Percentiles rank a stretch among this genome's conserved stretches.
These are phyloP conservation scores for Argynnis bischoffii DNA, from an alignment of 2,888 invertebrate genomes.

Conservation along the genomic window DNA sequence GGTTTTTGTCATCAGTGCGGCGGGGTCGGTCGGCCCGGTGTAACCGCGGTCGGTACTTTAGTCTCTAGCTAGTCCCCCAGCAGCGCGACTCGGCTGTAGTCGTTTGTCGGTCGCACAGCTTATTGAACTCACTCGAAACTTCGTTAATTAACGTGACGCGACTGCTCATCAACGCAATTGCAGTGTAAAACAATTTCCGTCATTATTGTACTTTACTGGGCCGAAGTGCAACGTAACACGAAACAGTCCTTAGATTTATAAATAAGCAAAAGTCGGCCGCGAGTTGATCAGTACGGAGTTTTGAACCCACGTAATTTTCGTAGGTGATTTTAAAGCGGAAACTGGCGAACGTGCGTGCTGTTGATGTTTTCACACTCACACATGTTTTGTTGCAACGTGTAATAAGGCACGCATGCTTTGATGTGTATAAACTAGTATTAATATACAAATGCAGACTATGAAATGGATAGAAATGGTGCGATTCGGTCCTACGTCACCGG, in stretches of 20 bases:
- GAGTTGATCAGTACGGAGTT: constrained; percentile 55
- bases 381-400: constrained; percentile 41
- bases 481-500: constrained; percentile 60
- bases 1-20: constrained; percentile 50
- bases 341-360: constrained; percentile 46
- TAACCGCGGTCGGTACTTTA: constrained; percentile 59
- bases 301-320: constrained; percentile 68
- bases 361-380: constrained; percentile 47
- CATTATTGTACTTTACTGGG: constrained; percentile 55
- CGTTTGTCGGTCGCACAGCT: constrained; percentile 49
- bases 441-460: constrained; percentile 68
- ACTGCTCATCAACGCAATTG: constrained; percentile 41
- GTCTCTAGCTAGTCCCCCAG: constrained; percentile 56
- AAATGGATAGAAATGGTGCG: constrained; percentile 79
- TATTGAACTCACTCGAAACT: constrained; percentile 38
- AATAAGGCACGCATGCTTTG: constrained; percentile 28
- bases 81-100: constrained; percentile 55
- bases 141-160: constrained; percentile 41
- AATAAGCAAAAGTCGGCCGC: constrained; percentile 57
- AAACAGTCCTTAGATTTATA: constrained; percentile 64
- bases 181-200: constrained; percentile 46
- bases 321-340: constrained; percentile 71
- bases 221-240: constrained; percentile 48
- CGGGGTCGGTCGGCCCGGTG: constrained; percentile 51
- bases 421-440: constrained; percentile 36